Evolutionary conservation across 2,888 invertebrate genomes (phyloP), one percentile per base, ranked within the genome.

Genomic region (Drepanosiphum platanoidis): DNA sequence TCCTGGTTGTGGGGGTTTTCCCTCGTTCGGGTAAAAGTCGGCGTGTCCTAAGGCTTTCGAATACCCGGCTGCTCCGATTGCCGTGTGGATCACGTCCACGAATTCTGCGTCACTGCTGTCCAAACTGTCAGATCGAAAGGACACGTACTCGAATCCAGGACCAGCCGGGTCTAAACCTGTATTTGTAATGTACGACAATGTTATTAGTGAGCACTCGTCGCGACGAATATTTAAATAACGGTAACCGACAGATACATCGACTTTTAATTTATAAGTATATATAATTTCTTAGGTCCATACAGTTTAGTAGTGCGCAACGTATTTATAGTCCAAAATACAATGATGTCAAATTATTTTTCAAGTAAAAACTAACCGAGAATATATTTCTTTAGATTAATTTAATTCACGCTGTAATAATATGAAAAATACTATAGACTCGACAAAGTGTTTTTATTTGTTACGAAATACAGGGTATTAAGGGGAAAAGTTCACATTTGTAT

Each of bases 1-100:
- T 66, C 83, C 83, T 5, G 83, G 83, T 30, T 84, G 83, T 8
- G 75, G 75, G 0, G 64, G 34, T 7, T 34, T 34, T 3, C 75
- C 75, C 0, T n/a, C 34, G 30, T 84, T 84, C 7, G 83, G 83
- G 18, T 66, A 84, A 36, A 84, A 84, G n/a, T 84, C 75, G 1
- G 22, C 83, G 3, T 66, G 66, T 22, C 83, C 83, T 27, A 84
- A 8, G 61, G 64, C 22, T 34, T 32, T 64, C 0, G 71, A 46
- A 32, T 66, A 75, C 7, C 75, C 83, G 4, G 34, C 52, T 30
- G 66, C 66, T 0, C 89, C 89, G 22, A 87, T 87, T 8, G 88
- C 87, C 0, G 89, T 89, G 86, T 89, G 89, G 27, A 89, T 88
- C 1, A 89, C 88, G 84, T 89, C 88, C 5, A 89, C 89, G 79